Percentiles rank a stretch among this genome's conserved stretches.
Evolutionary conservation across 2,113 vertebrate species (phyloP).

Genomic region (Pygoscelis antarcticus): DNA sequence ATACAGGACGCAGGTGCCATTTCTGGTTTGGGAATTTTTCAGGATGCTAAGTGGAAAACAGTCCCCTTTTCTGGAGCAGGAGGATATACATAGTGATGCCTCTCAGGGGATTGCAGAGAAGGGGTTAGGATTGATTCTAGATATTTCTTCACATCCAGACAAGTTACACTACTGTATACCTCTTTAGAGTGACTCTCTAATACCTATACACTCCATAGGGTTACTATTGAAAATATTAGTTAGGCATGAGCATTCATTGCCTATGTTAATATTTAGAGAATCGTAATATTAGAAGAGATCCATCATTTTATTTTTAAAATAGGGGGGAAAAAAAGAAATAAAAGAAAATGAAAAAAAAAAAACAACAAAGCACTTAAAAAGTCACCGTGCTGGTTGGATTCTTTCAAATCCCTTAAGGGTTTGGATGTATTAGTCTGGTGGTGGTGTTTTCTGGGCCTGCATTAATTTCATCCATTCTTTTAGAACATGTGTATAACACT

Average conservation of each 20-base stretch:
- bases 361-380: not conserved
- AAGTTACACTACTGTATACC: fast-evolving
- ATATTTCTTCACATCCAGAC: not conserved
- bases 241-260: not conserved
- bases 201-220: fast-evolving
- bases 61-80: not conserved
- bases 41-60: not conserved
- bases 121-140: not conserved
- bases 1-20: not conserved
- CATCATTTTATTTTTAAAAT: constrained; percentile 20
- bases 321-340: fast-evolving
- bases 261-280: not conserved
- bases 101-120: not conserved
- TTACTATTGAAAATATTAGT: not conserved
- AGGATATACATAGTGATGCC: too few relatives aligned
- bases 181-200: not conserved
- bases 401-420: constrained; percentile 61
- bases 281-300: not conserved
- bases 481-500: constrained; percentile 74
- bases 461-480: constrained; percentile 78
- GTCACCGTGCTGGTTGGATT: constrained; percentile 41
- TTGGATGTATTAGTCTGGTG: constrained; percentile 60
- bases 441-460: constrained; percentile 32
- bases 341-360: not conserved
- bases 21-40: not conserved